A percentile compares a stretch with the other conserved stretches of the same genome.
Evolutionary conservation across 2,113 vertebrate genomes (phyloP).

Genomic region (Dicentrarchus labrax): DNA sequence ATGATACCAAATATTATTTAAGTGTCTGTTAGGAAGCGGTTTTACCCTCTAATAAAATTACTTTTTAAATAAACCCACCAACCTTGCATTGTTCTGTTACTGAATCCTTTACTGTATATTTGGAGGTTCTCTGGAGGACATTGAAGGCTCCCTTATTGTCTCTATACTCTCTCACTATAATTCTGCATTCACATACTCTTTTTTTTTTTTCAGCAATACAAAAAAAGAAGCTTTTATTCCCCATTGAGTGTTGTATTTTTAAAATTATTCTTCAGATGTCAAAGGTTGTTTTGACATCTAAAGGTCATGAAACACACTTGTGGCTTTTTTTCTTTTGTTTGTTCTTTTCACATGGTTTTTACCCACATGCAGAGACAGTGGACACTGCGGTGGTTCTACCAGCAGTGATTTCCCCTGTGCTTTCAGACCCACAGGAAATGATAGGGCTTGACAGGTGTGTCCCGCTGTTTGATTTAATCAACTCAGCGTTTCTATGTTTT

Average conservation of each 20-base stretch:
- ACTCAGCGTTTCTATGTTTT: conserved; percentile 52
- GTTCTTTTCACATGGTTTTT: conserved; percentile 10
- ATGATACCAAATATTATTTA: no score
- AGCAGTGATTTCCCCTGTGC: conserved; percentile 58
- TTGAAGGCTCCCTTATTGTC: neutral
- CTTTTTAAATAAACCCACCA: neutral
- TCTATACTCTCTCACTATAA: neutral
- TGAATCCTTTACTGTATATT: neutral
- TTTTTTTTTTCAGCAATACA: neutral
- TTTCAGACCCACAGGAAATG: conserved; percentile 59
- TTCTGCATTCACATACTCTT: neutral
- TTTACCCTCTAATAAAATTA: neutral
- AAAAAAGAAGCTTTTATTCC: neutral
- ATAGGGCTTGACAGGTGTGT: conserved; percentile 66
- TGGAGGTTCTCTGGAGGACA: neutral
- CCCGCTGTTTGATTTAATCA: conserved; percentile 67
- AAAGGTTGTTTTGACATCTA: conserved; percentile 37
- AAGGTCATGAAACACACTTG: conserved; percentile 18
- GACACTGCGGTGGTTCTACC: conserved; percentile 9
- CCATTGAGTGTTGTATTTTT: neutral
- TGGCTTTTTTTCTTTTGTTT: conserved; percentile 8
- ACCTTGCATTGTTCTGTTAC: neutral
- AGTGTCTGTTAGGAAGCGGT: neutral
- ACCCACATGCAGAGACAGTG: conserved; percentile 25
- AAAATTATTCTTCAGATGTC: conserved; percentile 24